These are phyloP conservation scores for Drosophila sp. DNA, from an alignment of 1,140 invertebrate genomes.

Conservation along the genomic window DNA sequence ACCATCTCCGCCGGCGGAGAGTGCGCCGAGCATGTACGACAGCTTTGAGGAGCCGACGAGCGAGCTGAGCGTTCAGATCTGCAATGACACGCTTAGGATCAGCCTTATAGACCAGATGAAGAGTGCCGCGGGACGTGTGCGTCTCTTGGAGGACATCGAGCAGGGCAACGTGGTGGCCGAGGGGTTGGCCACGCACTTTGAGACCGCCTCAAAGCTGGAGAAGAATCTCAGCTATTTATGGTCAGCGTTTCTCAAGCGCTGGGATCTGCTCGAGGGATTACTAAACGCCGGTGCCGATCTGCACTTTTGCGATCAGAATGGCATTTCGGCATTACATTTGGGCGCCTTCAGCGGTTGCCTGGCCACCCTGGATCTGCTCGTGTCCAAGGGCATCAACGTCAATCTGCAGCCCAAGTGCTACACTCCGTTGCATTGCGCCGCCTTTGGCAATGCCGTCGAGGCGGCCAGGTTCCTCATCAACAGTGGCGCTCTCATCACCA, in stretches of 20 bases:
- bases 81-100: conserved; percentile 89
- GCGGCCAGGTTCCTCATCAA: conserved; percentile 90
- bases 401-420: conserved; percentile 89
- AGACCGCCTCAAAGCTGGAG: conserved; percentile 87
- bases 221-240: conserved; percentile 89
- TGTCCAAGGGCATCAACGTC: conserved; percentile 88
- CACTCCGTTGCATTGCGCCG: conserved; percentile 92
- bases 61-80: conserved; percentile 90
- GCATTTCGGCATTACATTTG: conserved; percentile 89
- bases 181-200: conserved; percentile 85
- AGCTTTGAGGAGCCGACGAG: conserved; percentile 89
- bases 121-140: conserved; percentile 87
- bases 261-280: conserved; percentile 87
- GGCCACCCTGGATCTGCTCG: conserved; percentile 89
- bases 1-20: conserved; percentile 89
- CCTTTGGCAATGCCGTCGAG: conserved; percentile 91
- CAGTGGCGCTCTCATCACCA: conserved; percentile 87
- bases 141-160: conserved; percentile 90
- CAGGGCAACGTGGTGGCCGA: conserved; percentile 87
- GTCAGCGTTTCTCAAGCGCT: conserved; percentile 88
- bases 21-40: conserved; percentile 89
- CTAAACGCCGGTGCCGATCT: conserved; percentile 88
- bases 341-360: conserved; percentile 91
- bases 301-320: conserved; percentile 88
- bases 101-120: conserved; percentile 90